Percentiles rank a stretch among this genome's conserved stretches.
These are phyloP conservation scores for Sialia sialis DNA, from an alignment of 2,113 vertebrate genomes.

Conservation along the genomic window DNA sequence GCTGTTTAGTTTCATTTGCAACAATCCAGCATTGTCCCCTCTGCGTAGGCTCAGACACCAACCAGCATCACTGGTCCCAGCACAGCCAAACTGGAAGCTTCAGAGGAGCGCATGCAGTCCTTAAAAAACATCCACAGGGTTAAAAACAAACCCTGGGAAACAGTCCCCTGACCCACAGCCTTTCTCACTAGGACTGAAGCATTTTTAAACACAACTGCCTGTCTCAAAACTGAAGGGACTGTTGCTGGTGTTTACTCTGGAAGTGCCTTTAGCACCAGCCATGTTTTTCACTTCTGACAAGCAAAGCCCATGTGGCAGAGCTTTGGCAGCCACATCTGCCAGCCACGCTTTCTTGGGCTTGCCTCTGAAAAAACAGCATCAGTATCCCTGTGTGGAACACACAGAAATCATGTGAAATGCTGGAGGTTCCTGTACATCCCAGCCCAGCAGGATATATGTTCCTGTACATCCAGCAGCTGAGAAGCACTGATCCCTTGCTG, in stretches of 20 bases:
- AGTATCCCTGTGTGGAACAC: not conserved
- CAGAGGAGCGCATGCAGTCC: not conserved
- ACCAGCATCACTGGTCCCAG: not conserved
- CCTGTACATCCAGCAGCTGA: not conserved
- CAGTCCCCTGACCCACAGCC: not conserved
- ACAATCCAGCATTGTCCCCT: not conserved
- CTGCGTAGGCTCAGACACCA: not conserved
- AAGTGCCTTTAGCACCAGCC: not conserved
- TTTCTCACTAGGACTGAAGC: not conserved
- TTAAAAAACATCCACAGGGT: not conserved
- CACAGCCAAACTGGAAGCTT: not conserved
- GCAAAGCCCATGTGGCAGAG: not conserved
- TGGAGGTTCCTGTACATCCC: not conserved
- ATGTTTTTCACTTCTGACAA: not conserved
- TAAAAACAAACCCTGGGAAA: not conserved
- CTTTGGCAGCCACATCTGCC: not conserved
- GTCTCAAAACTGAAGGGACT: not conserved
- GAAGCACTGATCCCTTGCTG: not conserved
- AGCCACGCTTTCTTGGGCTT: not conserved
- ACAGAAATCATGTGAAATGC: not conserved
- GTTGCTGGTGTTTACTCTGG: not conserved
- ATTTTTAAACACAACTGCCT: not conserved
- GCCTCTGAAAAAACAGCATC: not conserved
- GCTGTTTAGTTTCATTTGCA: not conserved
- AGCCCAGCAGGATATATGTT: not conserved